Evolutionary conservation across 2,888 invertebrate species (phyloP), one percentile per base, ranked within the genome.

Genomic region (Polylopha cassiicola): DNA sequence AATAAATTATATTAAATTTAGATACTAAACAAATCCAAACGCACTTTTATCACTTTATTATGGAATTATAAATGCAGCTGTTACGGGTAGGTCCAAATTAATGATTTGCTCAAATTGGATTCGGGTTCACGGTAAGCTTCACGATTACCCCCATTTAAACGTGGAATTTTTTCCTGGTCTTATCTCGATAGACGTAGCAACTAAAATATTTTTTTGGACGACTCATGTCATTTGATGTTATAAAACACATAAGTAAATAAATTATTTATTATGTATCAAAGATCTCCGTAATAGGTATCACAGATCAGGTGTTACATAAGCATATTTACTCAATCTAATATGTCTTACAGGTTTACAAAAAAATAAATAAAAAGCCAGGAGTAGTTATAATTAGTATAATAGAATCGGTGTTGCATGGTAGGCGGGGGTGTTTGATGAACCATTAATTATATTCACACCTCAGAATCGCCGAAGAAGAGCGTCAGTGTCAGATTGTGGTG

Each of bases 381-480:
- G 50, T 51, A 44, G 16, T 34, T 39, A 47, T 44, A 62, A 66
- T 63, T 55, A 55, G 66, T 62, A 51, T 56, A 55, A 61, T 61
- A 63, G 65, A 70, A 66, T 63, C 56, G 52, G 65, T n/a, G n/a
- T 54, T 46, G 57, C 53, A 53, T 51, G 49, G 63, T 49, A 61
- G 69, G 69, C 73, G 74, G 74, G 44, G n/a, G 51, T 65, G 65
- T 79, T 81, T 81, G 79, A 80, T 74, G 66, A 55, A 65, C 70
- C 74, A 81, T 84, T 76, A 77, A 81, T 84, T 82, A 80, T 69
- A 77, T 82, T 84, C 79, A 84, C 84, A 82, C 84, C 82, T 82
- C 64, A 52, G 69, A 65, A 64, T 65, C 64, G 59, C 64, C 51
- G 49, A 58, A 50, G 60, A 54, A 49, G 50, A 53, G 56, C 52